A percentile compares a stretch with the other conserved stretches of the same genome.
phyloP scores from a whole-genome alignment of 1,140 invertebrate genomes.

The Zelostemma sp. region DNA sequence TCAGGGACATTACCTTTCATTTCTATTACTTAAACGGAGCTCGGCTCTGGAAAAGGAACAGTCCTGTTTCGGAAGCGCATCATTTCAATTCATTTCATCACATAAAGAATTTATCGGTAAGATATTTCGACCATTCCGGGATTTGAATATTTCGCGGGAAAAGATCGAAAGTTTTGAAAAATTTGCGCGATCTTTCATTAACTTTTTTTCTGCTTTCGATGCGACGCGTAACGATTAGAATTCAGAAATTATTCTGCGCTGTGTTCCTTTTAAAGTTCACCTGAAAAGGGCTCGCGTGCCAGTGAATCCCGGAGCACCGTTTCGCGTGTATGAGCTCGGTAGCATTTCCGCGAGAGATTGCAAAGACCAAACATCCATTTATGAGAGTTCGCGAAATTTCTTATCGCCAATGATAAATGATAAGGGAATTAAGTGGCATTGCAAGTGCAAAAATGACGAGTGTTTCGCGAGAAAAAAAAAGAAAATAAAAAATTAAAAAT shows the following conservation, averaged over 20 bases:
- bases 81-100: no score
- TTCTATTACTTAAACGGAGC: conserved; percentile 25
- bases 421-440: neutral
- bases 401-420: neutral
- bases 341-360: conserved; percentile 13
- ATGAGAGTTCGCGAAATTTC: neutral
- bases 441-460: no score
- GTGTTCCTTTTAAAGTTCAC: conserved; percentile 7
- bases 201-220: no score
- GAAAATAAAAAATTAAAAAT: no score
- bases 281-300: conserved; percentile 57
- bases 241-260: neutral
- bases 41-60: conserved; percentile 9
- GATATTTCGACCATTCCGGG: no score
- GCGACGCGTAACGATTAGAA: no score
- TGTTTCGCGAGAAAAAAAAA: no score
- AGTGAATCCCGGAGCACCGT: conserved; percentile 56
- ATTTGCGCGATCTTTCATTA: no score
- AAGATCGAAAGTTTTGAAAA: no score
- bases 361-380: conserved; percentile 8
- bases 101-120: no score
- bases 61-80: conserved; percentile 2
- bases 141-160: no score
- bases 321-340: conserved; percentile 49
- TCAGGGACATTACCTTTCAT: conserved; percentile 23